These are phyloP conservation scores for Drosophila novamexicana DNA, from an alignment of 1,140 invertebrate species.

Conservation along the genomic window DNA sequence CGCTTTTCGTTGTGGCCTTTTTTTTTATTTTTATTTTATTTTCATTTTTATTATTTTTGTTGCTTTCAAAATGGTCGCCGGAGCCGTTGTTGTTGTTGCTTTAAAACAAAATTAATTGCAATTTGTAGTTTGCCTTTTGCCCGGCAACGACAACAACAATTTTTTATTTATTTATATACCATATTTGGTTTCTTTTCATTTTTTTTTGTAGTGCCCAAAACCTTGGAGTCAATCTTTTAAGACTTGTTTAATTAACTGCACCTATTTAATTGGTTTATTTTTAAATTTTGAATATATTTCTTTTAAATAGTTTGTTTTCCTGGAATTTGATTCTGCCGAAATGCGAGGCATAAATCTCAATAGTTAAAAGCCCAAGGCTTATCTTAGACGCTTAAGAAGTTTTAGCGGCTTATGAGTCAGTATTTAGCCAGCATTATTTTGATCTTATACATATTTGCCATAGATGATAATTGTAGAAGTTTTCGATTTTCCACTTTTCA, in stretches of 20 bases:
- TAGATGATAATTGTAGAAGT: too few relatives aligned
- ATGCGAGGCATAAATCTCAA: too few relatives aligned
- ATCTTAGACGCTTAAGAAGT: too few relatives aligned
- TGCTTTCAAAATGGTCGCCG: conserved; percentile 62
- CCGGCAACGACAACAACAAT: conserved; percentile 1
- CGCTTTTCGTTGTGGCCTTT: conserved; percentile 42
- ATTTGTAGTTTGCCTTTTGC: conserved; percentile 47
- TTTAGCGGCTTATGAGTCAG: too few relatives aligned
- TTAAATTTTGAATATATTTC: background rate
- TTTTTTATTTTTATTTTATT: conserved; percentile 31
- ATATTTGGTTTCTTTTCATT: background rate
- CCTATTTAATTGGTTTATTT: conserved; percentile 32
- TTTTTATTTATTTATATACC: conserved; percentile 12
- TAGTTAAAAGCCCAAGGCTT: too few relatives aligned
- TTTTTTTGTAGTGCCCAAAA: conserved; percentile 27
- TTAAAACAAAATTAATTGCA: conserved; percentile 71
- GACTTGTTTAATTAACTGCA: conserved; percentile 62
- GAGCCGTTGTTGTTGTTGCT: conserved; percentile 21
- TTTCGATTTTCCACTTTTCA: too few relatives aligned
- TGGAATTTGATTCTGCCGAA: background rate
- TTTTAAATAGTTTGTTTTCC: conserved; percentile 20
- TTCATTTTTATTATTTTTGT: conserved; percentile 28
- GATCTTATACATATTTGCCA: too few relatives aligned
- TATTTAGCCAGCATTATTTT: too few relatives aligned
- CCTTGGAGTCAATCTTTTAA: conserved; percentile 21